Base-by-base conservation (phyloP, 1,140 invertebrate species). In the Macrosteles quadrilineatus region DNA sequence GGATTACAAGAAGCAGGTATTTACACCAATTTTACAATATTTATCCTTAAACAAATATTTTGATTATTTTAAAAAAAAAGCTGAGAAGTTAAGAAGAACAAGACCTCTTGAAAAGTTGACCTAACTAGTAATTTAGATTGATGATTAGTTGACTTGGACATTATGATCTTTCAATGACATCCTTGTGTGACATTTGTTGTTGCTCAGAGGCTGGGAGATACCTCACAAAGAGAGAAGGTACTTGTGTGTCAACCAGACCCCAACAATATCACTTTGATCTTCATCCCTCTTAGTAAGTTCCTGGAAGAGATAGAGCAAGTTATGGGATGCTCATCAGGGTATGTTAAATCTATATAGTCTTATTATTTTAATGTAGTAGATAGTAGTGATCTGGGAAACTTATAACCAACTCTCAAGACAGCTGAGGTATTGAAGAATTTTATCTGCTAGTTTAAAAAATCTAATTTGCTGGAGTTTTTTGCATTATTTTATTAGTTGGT, bases 241-340 rank as follows among this genome's bases (percentile, higher is more conserved):
- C 78, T 91, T 36, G 88, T 94, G 4, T 93, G 91, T 75, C 83
- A 86, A 74, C 87, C 91, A 14, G 86, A 89, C 79, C 87, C 90
- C 31, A 87, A 86, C 77, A 91, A 93, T 76, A 91, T 94, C 45
- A 89, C 88, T 71, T 83, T 88, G 30, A 86, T 95, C 50, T 94
- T 89, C 80, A 87, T 87, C 70, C 87, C 90, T 11, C 82, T 94
- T 59, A 87, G 88, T 80, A 84, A 83, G 69, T 94, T 94, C 77
- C 87, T 92, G 70, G 84, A 86, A 74, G 91, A 94, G 80, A 90
- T 94, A 71, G 91, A 94, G 80, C 82, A 84, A 71, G 84, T 85
- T 55, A 82, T 90, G 76, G 85, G 85, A 69, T 85, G 85, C 73
- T 78, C 85, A 73, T 77, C 87, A 45, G 87, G 87, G 87, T 90